A percentile compares a stretch with the other conserved stretches of the same genome.
These are phyloP conservation scores for Sturnus vulgaris DNA, from an alignment of 2,113 vertebrate genomes.

Conservation along the genomic window DNA sequence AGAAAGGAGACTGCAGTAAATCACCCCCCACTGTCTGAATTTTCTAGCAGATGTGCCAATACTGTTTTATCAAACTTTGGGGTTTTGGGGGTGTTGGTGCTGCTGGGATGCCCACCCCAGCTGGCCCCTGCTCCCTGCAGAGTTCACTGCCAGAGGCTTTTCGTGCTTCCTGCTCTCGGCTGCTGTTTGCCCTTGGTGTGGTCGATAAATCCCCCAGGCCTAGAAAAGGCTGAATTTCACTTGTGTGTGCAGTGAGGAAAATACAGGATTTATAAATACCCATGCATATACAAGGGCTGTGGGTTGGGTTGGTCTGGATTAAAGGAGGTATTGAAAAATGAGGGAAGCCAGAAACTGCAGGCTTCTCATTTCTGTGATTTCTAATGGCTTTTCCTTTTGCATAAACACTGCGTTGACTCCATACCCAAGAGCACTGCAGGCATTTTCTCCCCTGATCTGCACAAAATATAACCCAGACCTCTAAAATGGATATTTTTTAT, in stretches of 20 bases:
- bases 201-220: neutral
- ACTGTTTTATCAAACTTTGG: neutral
- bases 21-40: neutral
- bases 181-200: constrained; percentile 33
- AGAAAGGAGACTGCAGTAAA: neutral
- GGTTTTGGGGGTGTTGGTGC: neutral
- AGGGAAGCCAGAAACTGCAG: constrained; percentile 60
- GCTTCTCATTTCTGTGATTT: constrained; percentile 52
- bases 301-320: constrained; percentile 56
- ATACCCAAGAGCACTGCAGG: constrained; percentile 37
- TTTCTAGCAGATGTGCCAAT: neutral
- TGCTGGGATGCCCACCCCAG: neutral
- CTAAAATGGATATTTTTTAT: constrained; percentile 49
- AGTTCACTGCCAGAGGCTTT: neutral
- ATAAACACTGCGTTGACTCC: constrained; percentile 49
- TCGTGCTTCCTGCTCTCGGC: neutral
- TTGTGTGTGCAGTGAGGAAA: constrained; percentile 43
- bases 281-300: constrained; percentile 29
- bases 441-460: neutral
- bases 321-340: constrained; percentile 66
- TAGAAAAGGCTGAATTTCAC: constrained; percentile 58
- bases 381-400: constrained; percentile 65
- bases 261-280: constrained; percentile 60
- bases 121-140: neutral
- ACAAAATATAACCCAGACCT: constrained; percentile 5